Evolutionary conservation across 2,113 vertebrate species (phyloP).

Genomic region (Bufo bufo): DNA sequence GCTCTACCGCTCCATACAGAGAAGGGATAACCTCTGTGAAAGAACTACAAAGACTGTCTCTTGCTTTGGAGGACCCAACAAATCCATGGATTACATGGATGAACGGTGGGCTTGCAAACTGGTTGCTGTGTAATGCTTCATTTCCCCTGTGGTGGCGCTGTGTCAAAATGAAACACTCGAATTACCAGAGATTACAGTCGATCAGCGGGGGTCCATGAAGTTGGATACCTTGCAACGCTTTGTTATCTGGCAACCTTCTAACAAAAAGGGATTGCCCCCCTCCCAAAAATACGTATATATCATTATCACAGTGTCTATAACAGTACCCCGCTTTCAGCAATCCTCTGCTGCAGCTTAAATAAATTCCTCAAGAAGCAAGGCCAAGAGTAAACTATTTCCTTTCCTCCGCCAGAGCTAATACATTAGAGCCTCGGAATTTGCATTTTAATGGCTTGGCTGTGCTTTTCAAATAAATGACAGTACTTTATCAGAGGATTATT

Average conservation of each 20-base stretch:
- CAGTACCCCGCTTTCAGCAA: neutral
- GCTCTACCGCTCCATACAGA: too few species aligned
- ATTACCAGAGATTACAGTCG: neutral
- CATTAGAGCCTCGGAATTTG: constrained; percentile 72
- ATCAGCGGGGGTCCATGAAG: neutral
- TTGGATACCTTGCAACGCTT: neutral
- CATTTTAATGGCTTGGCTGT: constrained; percentile 72
- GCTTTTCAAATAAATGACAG: constrained; percentile 69
- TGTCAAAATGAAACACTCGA: too few species aligned
- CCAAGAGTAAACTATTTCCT: constrained; percentile 67
- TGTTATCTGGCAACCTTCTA: neutral
- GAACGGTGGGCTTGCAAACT: too few species aligned
- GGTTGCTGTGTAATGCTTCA: neutral
- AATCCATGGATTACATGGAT: neutral
- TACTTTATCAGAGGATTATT: constrained; percentile 71
- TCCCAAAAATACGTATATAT: neutral
- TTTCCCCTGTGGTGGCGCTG: neutral
- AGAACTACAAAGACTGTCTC: neutral
- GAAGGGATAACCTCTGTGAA: neutral
- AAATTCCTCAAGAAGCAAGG: constrained; percentile 69
- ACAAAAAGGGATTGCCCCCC: neutral
- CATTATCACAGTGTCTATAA: neutral
- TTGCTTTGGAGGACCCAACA: neutral
- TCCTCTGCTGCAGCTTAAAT: constrained; percentile 64
- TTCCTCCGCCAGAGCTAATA: constrained; percentile 65